These are phyloP conservation scores for Catocala fraxini DNA, from an alignment of 2,888 invertebrate species.

Conservation along the genomic window DNA sequence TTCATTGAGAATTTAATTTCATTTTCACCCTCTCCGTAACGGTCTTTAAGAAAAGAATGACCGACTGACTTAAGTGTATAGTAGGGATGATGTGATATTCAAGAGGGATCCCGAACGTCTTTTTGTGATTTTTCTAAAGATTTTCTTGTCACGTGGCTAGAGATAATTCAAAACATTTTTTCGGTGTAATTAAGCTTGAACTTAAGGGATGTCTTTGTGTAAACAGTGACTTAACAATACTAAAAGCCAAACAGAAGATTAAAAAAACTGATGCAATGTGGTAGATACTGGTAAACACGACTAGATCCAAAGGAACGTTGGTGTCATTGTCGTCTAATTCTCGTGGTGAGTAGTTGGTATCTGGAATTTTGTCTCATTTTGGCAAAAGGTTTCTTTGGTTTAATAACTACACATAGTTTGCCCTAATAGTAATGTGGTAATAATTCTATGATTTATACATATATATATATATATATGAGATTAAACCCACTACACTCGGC, in stretches of 20 bases:
- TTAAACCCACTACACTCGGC: no score
- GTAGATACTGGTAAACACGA: no score
- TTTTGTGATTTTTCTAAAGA: conserved; percentile 52
- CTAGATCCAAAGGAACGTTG: no score
- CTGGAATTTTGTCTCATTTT: no score
- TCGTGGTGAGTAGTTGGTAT: no score
- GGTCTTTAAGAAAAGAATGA: conserved; percentile 81
- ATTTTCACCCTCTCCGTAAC: conserved; percentile 81
- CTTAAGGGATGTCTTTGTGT: background rate
- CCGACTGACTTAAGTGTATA: conserved; percentile 74
- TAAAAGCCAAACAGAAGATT: background rate
- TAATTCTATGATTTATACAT: no score
- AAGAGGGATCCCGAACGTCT: conserved; percentile 66
- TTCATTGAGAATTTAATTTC: conserved; percentile 87
- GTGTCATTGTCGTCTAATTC: no score
- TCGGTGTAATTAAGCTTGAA: conserved; percentile 8
- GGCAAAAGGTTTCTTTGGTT: no score
- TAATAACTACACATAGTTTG: no score
- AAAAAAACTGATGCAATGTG: no score
- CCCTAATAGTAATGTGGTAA: no score
- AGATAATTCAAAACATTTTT: conserved; percentile 27
- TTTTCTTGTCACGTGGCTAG: conserved; percentile 29
- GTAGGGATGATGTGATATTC: conserved; percentile 64
- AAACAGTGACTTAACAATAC: background rate
- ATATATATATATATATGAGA: no score